A percentile compares a stretch with the other conserved stretches of the same genome.
Evolutionary conservation across 2,888 invertebrate genomes (phyloP).

Genomic region (Mayetiola destructor): DNA sequence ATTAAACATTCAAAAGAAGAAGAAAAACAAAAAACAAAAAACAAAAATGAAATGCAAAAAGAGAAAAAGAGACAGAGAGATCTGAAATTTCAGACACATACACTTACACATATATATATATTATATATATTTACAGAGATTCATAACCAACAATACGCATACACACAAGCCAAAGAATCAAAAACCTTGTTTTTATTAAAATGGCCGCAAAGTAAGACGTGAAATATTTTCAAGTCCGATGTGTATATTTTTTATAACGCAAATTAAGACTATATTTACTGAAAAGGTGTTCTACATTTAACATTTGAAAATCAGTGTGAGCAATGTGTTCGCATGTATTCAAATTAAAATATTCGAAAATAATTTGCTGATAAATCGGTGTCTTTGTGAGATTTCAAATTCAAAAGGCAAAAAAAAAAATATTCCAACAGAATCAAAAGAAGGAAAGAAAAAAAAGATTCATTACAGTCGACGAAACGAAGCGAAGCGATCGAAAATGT

Average conservation of each 20-base stretch:
- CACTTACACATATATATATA: background rate
- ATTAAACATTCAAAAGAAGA: background rate
- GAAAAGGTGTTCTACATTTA: constrained; percentile 6
- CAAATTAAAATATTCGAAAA: too few relatives aligned
- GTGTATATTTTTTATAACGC: constrained; percentile 13
- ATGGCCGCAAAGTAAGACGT: constrained; percentile 12
- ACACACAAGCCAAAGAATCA: constrained; percentile 2
- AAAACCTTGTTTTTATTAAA: constrained; percentile 13
- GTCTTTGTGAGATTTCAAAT: too few relatives aligned
- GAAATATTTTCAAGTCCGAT: constrained; percentile 13
- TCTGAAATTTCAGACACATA: background rate
- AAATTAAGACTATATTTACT: constrained; percentile 12
- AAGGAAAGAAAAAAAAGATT: too few relatives aligned
- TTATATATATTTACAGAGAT: background rate
- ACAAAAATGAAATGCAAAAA: background rate
- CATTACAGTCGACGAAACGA: too few relatives aligned
- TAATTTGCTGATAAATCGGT: too few relatives aligned
- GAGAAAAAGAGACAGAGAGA: background rate
- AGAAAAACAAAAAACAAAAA: background rate
- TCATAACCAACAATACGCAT: constrained; percentile 7
- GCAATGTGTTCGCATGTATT: background rate
- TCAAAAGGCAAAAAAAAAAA: too few relatives aligned
- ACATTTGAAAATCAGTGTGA: constrained; percentile 1
- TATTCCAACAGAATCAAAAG: too few relatives aligned
- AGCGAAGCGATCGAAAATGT: too few relatives aligned